phyloP scores from a whole-genome alignment of 2,797 vertebrate species.

The Gallinago nigripennis region DNA sequence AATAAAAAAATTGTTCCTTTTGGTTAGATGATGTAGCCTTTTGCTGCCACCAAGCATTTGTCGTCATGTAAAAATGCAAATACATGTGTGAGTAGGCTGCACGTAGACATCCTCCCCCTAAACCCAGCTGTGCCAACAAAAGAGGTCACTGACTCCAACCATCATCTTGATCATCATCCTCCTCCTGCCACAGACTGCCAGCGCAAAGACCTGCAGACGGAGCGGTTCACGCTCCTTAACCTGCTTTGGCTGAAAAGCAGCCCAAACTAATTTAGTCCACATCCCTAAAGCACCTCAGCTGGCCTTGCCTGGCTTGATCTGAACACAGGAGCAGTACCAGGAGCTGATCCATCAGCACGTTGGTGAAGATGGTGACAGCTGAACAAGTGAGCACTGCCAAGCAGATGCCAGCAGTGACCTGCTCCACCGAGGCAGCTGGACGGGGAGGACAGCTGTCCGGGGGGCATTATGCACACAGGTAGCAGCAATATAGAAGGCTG shows the following conservation, averaged over 20 bases:
- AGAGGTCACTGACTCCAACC: neutral
- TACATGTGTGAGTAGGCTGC: neutral
- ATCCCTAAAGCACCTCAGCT: neutral
- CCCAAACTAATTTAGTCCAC: neutral
- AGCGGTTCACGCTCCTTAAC: neutral
- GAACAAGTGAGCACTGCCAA: accelerated
- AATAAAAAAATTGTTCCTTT: neutral
- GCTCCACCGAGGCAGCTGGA: accelerated
- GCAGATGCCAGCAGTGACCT: neutral
- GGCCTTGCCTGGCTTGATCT: neutral
- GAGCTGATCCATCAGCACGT: neutral
- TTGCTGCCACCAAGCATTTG: neutral
- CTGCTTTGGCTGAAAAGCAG: neutral
- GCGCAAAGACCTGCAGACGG: neutral
- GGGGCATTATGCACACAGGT: neutral
- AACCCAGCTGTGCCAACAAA: neutral
- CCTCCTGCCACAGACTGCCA: neutral
- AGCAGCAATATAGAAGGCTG: neutral
- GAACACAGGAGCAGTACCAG: accelerated
- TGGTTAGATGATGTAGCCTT: neutral
- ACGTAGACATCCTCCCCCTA: neutral
- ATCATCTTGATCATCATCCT: accelerated
- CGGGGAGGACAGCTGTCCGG: accelerated
- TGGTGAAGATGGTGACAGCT: neutral
- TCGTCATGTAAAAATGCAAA: neutral